Evolutionary conservation across 1,140 invertebrate species (phyloP).

Genomic region (Lepidostoma basale): DNA sequence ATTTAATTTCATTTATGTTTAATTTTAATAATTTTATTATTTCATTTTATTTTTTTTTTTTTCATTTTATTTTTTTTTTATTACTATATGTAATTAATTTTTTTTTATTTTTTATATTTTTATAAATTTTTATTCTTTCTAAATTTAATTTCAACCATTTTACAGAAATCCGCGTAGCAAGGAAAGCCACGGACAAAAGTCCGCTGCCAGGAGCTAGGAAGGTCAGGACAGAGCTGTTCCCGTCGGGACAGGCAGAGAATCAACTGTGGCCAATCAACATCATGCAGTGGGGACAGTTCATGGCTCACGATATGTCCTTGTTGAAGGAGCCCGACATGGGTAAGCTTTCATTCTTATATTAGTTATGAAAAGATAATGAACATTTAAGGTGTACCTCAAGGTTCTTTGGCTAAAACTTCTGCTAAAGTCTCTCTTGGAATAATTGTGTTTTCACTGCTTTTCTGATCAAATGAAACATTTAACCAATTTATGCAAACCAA

Average conservation of each 20-base stretch:
- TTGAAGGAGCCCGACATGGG: slow-evolving; percentile 63
- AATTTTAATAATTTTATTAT: no score
- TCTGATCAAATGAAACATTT: no score
- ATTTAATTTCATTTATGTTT: no score
- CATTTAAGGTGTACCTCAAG: no score
- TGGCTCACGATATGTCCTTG: slow-evolving; percentile 64
- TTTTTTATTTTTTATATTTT: not conserved
- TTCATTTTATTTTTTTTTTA: not conserved
- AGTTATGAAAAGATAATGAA: no score
- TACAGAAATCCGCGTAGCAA: slow-evolving; percentile 43
- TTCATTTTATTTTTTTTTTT: no score
- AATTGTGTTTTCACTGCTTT: no score
- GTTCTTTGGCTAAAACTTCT: no score
- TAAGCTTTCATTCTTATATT: slow-evolving; percentile 62
- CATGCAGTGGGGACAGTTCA: slow-evolving; percentile 69
- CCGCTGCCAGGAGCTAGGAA: slow-evolving; percentile 60
- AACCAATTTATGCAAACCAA: no score
- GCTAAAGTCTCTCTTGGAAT: no score
- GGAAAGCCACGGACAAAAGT: slow-evolving; percentile 19
- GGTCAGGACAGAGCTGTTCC: slow-evolving; percentile 61
- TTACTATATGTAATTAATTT: no score
- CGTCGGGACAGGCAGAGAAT: slow-evolving; percentile 56
- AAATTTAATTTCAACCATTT: no score
- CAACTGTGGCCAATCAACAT: slow-evolving; percentile 56
- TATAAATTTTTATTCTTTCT: not conserved